These are phyloP conservation scores for Odontamblyopus lacepedii DNA, from an alignment of 2,797 vertebrate species.

Conservation along the genomic window DNA sequence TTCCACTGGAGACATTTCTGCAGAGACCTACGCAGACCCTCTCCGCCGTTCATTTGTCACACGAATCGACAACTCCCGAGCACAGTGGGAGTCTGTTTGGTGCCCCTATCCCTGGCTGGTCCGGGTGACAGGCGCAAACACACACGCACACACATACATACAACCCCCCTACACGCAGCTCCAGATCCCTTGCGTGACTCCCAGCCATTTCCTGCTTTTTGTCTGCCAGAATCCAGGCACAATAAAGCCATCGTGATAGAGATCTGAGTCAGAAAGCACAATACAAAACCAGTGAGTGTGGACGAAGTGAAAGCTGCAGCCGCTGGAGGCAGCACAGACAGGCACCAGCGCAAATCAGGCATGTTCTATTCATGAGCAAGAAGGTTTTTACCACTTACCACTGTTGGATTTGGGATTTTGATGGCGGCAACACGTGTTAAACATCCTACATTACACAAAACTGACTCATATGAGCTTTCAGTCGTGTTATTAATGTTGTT, in stretches of 20 bases:
- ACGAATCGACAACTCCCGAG: slow-evolving; percentile 12
- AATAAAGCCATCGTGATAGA: slow-evolving; percentile 76
- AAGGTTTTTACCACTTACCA: too few relatives aligned
- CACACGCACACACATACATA: slow-evolving; percentile 21
- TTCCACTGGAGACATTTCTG: slow-evolving; percentile 6
- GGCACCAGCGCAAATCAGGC: slow-evolving; percentile 43
- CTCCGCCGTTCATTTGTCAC: background rate
- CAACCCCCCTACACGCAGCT: slow-evolving; percentile 62
- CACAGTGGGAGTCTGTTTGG: slow-evolving; percentile 44
- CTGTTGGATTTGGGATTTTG: background rate
- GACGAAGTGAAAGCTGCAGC: slow-evolving; percentile 59
- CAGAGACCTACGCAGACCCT: slow-evolving; percentile 2
- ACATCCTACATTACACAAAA: too few relatives aligned
- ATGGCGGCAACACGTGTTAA: background rate
- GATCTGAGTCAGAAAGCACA: slow-evolving; percentile 75
- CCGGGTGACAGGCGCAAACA: slow-evolving; percentile 44
- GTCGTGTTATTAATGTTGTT: too few relatives aligned
- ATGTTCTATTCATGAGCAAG: slow-evolving; percentile 1
- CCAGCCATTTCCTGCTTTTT: slow-evolving; percentile 81
- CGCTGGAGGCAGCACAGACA: slow-evolving; percentile 56
- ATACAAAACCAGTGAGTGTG: slow-evolving; percentile 65
- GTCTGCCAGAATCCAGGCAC: slow-evolving; percentile 76
- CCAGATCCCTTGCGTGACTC: slow-evolving; percentile 79
- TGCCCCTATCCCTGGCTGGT: slow-evolving; percentile 28
- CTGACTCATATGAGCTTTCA: too few relatives aligned